Evolutionary conservation across 2,797 vertebrate genomes (phyloP).

Genomic region (Tolypeutes matacus): DNA sequence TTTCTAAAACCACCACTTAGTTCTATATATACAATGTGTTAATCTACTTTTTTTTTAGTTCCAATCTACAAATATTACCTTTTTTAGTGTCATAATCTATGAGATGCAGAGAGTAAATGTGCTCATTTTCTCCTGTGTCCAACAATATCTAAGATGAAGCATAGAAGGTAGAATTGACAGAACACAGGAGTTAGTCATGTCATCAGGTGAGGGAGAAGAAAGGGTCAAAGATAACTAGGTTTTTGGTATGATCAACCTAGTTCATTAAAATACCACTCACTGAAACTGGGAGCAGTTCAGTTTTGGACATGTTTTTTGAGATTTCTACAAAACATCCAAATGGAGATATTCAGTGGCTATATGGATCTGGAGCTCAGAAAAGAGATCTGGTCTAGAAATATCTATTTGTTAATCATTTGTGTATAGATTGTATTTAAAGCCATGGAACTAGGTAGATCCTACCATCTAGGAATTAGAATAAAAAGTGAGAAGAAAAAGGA

Average conservation of each 20-base stretch:
- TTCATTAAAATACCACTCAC: not conserved
- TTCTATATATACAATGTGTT: not conserved
- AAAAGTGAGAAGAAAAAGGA: not conserved
- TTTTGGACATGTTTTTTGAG: not conserved
- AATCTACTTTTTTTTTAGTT: not conserved
- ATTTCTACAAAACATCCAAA: constrained; percentile 7
- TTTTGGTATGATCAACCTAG: not conserved
- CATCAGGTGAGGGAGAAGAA: not conserved
- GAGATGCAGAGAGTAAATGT: not conserved
- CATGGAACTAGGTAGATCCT: not conserved
- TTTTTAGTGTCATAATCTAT: not conserved
- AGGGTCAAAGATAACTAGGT: not conserved
- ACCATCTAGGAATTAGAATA: not conserved
- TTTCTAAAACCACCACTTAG: not conserved
- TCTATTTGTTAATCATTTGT: not conserved
- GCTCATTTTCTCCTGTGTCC: not conserved
- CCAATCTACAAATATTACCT: not conserved
- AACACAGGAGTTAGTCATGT: not conserved
- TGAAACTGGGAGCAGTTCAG: not conserved
- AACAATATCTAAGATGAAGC: not conserved
- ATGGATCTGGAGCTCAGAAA: not conserved
- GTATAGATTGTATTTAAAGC: not conserved
- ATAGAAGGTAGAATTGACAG: not conserved
- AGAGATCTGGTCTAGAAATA: not conserved
- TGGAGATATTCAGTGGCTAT: not conserved